Conservation (phyloP, 2,888 invertebrate species). For the Amblyteles armatorius region DNA sequence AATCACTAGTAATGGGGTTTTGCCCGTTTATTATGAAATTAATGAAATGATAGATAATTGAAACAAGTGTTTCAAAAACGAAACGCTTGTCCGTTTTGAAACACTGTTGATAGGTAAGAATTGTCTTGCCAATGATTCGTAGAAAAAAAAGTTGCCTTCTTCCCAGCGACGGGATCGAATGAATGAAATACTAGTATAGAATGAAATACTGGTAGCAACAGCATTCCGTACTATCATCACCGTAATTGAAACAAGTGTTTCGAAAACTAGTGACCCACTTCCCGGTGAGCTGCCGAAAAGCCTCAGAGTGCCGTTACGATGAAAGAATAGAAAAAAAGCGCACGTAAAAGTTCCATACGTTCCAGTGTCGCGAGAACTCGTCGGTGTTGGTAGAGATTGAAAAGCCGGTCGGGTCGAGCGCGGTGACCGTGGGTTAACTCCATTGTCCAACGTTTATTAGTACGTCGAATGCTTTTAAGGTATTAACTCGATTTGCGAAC, state of each 20-base stretch:
- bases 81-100: too few species aligned
- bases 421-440: constrained; percentile 72
- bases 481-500: constrained; percentile 75
- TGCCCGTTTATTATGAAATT: too few species aligned
- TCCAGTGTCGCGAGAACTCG: constrained; percentile 41
- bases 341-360: constrained; percentile 14
- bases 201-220: background rate
- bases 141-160: background rate
- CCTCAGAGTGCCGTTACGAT: constrained; percentile 2
- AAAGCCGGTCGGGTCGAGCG: constrained; percentile 67
- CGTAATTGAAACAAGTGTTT: background rate
- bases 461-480: constrained; percentile 77
- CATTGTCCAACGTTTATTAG: constrained; percentile 77
- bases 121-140: too few species aligned
- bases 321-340: background rate
- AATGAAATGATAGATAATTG: too few species aligned
- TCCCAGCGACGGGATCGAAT: background rate
- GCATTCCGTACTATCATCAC: background rate
- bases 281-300: constrained; percentile 2
- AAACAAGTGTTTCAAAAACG: too few species aligned
- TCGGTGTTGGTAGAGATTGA: constrained; percentile 65
- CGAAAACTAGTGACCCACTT: constrained; percentile 46
- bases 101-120: too few species aligned
- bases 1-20: too few species aligned
- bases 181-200: background rate